phyloP scores from a whole-genome alignment of 1,140 invertebrate genomes.

The Zaprionus kolodkinae region DNA sequence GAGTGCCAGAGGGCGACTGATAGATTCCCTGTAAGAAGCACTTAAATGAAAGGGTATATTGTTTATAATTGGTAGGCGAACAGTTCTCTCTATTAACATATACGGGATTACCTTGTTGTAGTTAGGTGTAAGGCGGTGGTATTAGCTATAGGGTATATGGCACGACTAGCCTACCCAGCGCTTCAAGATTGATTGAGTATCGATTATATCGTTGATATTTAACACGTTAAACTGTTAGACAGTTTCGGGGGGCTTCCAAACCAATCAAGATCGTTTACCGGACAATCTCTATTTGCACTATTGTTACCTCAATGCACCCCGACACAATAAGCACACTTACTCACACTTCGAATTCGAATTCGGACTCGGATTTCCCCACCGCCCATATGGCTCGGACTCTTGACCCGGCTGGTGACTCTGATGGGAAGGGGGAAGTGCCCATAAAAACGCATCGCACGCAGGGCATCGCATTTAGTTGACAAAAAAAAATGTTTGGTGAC shows the following conservation, averaged over 20 bases:
- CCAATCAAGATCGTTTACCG: neutral
- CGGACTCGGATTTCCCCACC: neutral
- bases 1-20: neutral
- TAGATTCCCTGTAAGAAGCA: neutral
- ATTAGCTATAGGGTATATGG: neutral
- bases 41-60: too few species aligned
- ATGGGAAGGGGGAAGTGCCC: neutral
- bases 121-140: neutral
- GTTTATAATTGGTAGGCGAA: too few species aligned
- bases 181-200: neutral
- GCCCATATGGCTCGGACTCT: neutral
- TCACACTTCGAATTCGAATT: neutral
- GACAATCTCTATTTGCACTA: neutral
- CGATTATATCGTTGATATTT: neutral
- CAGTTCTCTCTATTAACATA: too few species aligned
- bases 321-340: neutral
- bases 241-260: neutral
- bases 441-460: conserved; percentile 39
- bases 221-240: neutral
- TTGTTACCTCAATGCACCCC: neutral
- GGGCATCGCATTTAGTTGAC: conserved; percentile 20
- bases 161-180: neutral
- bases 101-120: too few species aligned
- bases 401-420: neutral
- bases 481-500: conserved; percentile 16